Evolutionary conservation across 2,113 vertebrate genomes (phyloP).

Genomic region (Oncorhynchus tshawytscha): DNA sequence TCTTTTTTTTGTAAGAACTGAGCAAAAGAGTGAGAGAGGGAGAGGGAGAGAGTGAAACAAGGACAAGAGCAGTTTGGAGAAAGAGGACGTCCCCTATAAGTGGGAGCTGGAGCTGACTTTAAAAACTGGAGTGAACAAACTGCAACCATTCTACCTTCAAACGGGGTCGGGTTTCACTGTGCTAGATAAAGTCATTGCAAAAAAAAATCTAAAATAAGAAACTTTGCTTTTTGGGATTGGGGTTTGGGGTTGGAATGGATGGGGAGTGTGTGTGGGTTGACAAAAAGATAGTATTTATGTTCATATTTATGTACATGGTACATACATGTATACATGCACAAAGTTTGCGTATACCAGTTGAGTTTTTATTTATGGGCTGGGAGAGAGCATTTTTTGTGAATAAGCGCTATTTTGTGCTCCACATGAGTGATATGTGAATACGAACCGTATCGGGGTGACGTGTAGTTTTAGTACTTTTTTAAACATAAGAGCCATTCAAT

Average conservation of each 20-base stretch:
- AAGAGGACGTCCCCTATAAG: conserved; percentile 23
- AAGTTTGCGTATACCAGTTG: conserved; percentile 41
- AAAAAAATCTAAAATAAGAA: conserved; percentile 35
- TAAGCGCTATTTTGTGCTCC: conserved; percentile 32
- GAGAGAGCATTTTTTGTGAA: conserved; percentile 50
- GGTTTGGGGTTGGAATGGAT: conserved; percentile 6
- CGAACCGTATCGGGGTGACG: conserved; percentile 22
- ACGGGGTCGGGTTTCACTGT: conserved; percentile 87
- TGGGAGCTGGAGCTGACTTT: conserved; percentile 43
- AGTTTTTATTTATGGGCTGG: conserved; percentile 62
- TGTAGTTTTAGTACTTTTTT: conserved; percentile 37
- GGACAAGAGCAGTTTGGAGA: conserved; percentile 17
- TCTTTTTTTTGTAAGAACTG: neutral
- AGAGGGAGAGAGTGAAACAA: conserved; percentile 29
- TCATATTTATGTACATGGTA: conserved; percentile 36
- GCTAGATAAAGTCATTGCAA: conserved; percentile 68
- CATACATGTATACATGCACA: conserved; percentile 32
- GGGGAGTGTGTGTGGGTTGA: conserved; percentile 27
- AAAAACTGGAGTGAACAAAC: conserved; percentile 71
- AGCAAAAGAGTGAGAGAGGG: conserved; percentile 4
- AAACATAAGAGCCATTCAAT: conserved; percentile 71
- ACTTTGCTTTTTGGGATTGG: conserved; percentile 41
- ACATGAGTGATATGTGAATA: conserved; percentile 11
- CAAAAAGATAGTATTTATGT: conserved; percentile 40
- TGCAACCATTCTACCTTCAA: conserved; percentile 90